These are phyloP conservation scores for Champsocephalus esox DNA, from an alignment of 2,797 vertebrate genomes.

Conservation along the genomic window DNA sequence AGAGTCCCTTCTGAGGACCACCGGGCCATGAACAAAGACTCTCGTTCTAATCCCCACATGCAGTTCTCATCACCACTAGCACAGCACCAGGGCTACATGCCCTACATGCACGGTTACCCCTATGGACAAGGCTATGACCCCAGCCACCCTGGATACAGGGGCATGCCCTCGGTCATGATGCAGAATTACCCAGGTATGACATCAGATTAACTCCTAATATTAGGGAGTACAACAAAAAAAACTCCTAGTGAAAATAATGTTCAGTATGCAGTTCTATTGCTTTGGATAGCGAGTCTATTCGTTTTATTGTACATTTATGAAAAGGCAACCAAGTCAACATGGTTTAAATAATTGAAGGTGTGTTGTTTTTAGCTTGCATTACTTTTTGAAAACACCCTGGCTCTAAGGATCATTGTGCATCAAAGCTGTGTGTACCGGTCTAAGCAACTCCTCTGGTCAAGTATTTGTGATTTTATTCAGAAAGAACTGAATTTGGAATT, in stretches of 20 bases:
- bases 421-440: background rate
- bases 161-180: constrained; percentile 97
- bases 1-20: constrained; percentile 90
- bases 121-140: constrained; percentile 96
- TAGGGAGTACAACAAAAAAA: background rate
- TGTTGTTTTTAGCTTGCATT: background rate
- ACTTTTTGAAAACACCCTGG: background rate
- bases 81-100: constrained; percentile 96
- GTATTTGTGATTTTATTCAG: constrained; percentile 5
- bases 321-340: background rate
- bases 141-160: constrained; percentile 93
- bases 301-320: background rate
- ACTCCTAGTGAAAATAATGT: background rate
- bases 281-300: background rate
- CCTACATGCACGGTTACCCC: constrained; percentile 96
- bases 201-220: background rate
- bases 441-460: background rate
- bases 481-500: background rate
- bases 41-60: constrained; percentile 91
- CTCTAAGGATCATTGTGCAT: background rate
- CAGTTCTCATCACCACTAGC: constrained; percentile 93
- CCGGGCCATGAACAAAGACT: constrained; percentile 91
- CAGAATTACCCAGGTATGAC: constrained; percentile 95
- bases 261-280: background rate
- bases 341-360: background rate